Conservation (phyloP, 2,113 vertebrate species). For the Sisor rabdophorus region DNA sequence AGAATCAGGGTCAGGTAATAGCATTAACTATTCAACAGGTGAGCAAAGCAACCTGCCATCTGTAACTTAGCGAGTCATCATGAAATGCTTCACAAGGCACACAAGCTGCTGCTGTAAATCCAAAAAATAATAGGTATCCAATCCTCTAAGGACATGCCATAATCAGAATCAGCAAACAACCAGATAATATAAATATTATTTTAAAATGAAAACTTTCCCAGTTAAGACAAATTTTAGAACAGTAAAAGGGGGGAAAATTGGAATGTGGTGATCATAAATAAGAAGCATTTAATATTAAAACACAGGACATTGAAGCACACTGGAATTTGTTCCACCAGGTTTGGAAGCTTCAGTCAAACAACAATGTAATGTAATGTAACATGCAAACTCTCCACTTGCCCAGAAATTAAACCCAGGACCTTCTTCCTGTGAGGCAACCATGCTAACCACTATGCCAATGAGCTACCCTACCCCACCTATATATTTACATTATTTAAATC, state of each 20-base stretch:
- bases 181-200: background rate
- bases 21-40: constrained; percentile 69
- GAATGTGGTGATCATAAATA: too few relatives aligned
- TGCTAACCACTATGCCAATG: too few relatives aligned
- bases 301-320: too few relatives aligned
- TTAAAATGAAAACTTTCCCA: background rate
- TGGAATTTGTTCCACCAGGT: too few relatives aligned
- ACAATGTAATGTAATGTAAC: too few relatives aligned
- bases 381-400: too few relatives aligned
- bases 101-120: background rate
- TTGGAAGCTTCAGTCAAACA: too few relatives aligned
- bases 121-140: background rate
- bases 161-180: background rate
- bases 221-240: background rate
- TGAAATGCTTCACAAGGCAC: constrained; percentile 8
- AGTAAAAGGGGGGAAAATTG: background rate
- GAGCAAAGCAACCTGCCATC: constrained; percentile 44
- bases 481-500: too few relatives aligned
- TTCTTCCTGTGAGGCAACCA: too few relatives aligned
- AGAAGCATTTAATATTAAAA: too few relatives aligned
- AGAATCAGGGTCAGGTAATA: constrained; percentile 41
- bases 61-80: constrained; percentile 45
- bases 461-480: too few relatives aligned
- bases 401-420: too few relatives aligned
- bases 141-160: background rate